These are phyloP conservation scores for Oxyteleia sp. DNA, from an alignment of 2,888 invertebrate genomes.

Conservation along the genomic window DNA sequence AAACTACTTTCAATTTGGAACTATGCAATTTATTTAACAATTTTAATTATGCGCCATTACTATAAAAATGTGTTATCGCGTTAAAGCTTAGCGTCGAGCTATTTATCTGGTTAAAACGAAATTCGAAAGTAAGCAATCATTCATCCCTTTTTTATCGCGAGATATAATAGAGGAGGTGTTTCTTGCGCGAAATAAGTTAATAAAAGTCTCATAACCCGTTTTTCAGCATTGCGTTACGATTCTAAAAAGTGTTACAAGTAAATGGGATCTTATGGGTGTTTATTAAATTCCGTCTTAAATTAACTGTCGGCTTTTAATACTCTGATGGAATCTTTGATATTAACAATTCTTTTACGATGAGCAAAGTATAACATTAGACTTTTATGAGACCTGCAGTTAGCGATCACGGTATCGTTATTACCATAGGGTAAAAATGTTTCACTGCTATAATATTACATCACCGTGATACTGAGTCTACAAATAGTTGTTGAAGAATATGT, in stretches of 20 bases:
- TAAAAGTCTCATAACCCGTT: background rate
- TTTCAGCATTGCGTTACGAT: background rate
- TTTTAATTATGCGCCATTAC: slow-evolving; percentile 29
- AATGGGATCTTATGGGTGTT: too few relatives aligned
- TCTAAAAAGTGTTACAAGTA: background rate
- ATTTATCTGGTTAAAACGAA: background rate
- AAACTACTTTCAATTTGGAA: slow-evolving; percentile 20
- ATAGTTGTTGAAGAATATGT: too few relatives aligned
- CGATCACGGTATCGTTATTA: too few relatives aligned
- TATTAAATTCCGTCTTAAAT: too few relatives aligned
- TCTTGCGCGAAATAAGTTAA: background rate
- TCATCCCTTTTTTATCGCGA: background rate
- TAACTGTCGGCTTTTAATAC: too few relatives aligned
- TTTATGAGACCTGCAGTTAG: too few relatives aligned
- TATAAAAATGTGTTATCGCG: slow-evolving; percentile 13
- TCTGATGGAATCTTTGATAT: too few relatives aligned
- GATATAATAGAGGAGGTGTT: slow-evolving; percentile 2
- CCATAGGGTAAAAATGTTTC: too few relatives aligned
- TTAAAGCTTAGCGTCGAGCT: background rate
- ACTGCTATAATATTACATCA: too few relatives aligned
- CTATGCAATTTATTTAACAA: slow-evolving; percentile 44
- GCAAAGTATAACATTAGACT: too few relatives aligned
- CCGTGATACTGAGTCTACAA: too few relatives aligned
- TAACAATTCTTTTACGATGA: too few relatives aligned
- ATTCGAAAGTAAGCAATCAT: background rate